Evolutionary conservation across 2,113 vertebrate species (phyloP).

Genomic region (Glareola pratincola): DNA sequence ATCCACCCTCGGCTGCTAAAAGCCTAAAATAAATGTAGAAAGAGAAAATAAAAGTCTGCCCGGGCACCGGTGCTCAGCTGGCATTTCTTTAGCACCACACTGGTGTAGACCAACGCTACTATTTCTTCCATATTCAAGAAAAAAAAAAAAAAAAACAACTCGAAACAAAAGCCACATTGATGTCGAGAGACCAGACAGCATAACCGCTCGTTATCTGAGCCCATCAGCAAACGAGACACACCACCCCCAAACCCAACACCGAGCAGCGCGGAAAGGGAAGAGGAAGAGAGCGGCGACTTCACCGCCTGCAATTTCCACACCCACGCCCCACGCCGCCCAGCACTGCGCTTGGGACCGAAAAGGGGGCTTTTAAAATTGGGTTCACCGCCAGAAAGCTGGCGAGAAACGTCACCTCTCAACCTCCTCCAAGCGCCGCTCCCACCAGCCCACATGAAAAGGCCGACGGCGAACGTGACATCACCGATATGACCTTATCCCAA

Average conservation of each 20-base stretch:
- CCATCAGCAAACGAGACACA: background rate
- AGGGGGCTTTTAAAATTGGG: background rate
- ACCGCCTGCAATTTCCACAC: background rate
- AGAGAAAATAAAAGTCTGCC: background rate
- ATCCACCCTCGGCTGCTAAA: background rate
- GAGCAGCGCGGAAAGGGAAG: background rate
- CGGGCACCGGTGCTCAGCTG: background rate
- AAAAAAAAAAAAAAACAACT: background rate
- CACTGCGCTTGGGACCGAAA: background rate
- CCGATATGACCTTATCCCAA: background rate
- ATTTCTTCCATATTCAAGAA: background rate
- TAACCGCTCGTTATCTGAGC: background rate
- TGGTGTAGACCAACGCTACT: background rate
- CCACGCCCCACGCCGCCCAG: background rate
- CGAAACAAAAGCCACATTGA: background rate
- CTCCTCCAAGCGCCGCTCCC: background rate
- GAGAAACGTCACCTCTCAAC: background rate
- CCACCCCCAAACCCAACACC: background rate
- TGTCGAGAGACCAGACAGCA: background rate
- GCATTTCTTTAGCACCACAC: background rate
- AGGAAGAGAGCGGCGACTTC: background rate
- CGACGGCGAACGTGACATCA: background rate
- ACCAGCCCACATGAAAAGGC: background rate
- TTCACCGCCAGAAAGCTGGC: background rate
- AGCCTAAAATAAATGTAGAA: background rate